Evolutionary conservation across 2,888 invertebrate genomes (phyloP), one percentile per base, ranked within the genome.

Genomic region (Sicus ferrugineus): DNA sequence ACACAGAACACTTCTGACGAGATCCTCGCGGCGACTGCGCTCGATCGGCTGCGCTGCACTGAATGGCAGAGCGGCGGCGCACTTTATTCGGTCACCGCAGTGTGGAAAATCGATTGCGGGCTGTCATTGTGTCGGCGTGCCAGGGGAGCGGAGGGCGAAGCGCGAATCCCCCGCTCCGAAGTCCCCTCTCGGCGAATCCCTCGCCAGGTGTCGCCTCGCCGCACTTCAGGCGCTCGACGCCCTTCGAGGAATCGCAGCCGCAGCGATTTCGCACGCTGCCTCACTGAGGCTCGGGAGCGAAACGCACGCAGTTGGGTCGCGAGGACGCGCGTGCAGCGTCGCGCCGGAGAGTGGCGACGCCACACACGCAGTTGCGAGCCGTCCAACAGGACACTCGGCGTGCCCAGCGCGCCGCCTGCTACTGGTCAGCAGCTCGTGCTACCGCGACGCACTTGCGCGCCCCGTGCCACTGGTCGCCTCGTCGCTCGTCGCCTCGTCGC

Each of bases 1-100:
- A 76, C 50, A 69, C 56, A 28, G 26, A 61, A 58, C 50, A 68
- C 64, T 66, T 48, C 50, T 26, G 50, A 56, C 62, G 54, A 54
- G 54, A 23, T 54, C 54, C 54, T 28, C 28, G 11, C 42, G 11
- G 2, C 5, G 38, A 38, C 7, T 38, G 38, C 38, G 38, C 38
- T 38, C 7, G 38, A 6, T 38, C 38, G 11, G 38, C 11, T 38
- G 38, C 38, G 11, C 38, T 9, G 6, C 38, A 6, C 11, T 11
- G 38, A 38, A 38, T 38, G 7, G 38, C 38, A 38, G 38, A 6
- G 38, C 38, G 11, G 6, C 38, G 11, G 38, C 38, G 38, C 11
- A 9, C 38, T 38, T 38, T 11, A 38, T 6, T 38, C 38, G 6
- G 38, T 38, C 11, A 9, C 38, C 6, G 38, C 38, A 11, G 38